phyloP scores from a whole-genome alignment of 2,113 vertebrate species.

The Xenus cinereus region DNA sequence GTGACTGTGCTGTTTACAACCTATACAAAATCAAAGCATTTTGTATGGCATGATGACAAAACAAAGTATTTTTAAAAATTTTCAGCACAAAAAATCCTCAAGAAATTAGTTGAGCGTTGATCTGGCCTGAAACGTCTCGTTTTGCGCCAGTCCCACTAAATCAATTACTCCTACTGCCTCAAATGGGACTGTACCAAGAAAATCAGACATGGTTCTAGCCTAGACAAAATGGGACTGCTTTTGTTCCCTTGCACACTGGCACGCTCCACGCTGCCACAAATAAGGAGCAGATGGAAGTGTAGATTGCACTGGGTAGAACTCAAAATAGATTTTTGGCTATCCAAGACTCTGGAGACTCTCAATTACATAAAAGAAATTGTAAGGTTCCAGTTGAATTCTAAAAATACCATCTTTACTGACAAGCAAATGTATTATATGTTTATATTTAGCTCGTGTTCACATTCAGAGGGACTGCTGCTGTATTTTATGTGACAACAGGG shows the following conservation, averaged over 20 bases:
- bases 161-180: neutral
- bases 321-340: neutral
- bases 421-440: neutral
- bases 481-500: neutral
- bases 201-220: neutral
- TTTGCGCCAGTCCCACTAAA: neutral
- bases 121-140: neutral
- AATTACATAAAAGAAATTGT: neutral
- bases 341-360: neutral
- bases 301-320: neutral
- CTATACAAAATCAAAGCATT: neutral
- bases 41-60: neutral
- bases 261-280: neutral
- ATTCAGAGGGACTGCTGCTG: neutral
- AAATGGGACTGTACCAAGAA: neutral
- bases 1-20: neutral
- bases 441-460: conserved; percentile 1
- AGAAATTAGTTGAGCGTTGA: neutral
- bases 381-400: neutral
- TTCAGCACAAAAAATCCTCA: neutral
- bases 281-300: neutral
- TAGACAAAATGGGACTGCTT: neutral
- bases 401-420: neutral
- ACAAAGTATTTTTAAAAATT: neutral
- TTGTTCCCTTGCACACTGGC: neutral